Conservation (phyloP, 2,797 vertebrate species). For the Arvicola amphibius region DNA sequence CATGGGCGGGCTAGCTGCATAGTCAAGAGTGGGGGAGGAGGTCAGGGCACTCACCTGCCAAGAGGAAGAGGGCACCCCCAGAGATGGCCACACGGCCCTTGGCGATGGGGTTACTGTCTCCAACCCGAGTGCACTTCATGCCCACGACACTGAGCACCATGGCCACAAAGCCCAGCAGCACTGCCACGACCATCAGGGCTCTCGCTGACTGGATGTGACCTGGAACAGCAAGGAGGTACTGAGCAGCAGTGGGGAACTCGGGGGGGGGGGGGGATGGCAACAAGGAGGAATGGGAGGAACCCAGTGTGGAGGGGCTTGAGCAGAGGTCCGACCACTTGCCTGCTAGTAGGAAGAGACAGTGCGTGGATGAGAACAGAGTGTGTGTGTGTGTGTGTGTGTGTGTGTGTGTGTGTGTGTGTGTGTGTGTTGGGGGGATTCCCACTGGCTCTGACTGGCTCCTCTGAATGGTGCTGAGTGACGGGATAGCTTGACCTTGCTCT, state of each 20-base stretch:
- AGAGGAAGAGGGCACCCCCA: constrained; percentile 94
- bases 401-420: rapidly evolving
- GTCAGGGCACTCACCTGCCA: constrained; percentile 90
- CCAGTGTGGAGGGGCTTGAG: background rate
- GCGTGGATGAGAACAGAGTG: background rate
- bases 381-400: too few relatives aligned
- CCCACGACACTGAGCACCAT: constrained; percentile 96
- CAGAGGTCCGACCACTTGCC: background rate
- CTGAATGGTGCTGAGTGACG: too few relatives aligned
- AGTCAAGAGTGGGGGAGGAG: background rate
- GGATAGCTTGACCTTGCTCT: background rate
- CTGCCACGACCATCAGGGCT: constrained; percentile 97
- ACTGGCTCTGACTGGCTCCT: background rate
- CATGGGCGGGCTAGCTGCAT: background rate
- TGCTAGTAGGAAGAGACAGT: background rate
- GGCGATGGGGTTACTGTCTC: constrained; percentile 94
- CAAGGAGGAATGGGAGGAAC: background rate
- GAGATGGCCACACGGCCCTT: constrained; percentile 95
- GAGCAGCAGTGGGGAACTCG: background rate
- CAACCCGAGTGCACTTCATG: constrained; percentile 99
- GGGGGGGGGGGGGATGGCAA: too few relatives aligned
- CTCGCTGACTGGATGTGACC: constrained; percentile 97
- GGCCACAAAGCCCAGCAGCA: constrained; percentile 95
- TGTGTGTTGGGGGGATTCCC: background rate
- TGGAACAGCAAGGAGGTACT: constrained; percentile 77